Evolutionary conservation across 1,140 invertebrate species (phyloP), one percentile per base, ranked within the genome.

Genomic region (Monomorium pharaonis): DNA sequence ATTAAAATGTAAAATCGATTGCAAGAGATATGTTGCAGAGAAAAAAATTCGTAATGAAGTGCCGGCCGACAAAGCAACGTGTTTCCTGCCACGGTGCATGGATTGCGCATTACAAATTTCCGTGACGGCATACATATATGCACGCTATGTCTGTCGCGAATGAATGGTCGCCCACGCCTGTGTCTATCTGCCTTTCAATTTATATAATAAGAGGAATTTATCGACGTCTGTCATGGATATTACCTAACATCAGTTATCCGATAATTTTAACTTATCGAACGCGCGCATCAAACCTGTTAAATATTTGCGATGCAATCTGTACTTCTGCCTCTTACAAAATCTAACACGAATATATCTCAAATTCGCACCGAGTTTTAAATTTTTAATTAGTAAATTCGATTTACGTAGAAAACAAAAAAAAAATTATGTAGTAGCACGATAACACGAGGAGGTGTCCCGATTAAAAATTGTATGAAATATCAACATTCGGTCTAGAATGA

Each of bases 131-230:
- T 33, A 78, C 30, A 58, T 77, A 88, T 63, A 65, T 21, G 16
- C 33, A 63, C 30, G 65, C 44, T 63, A 65, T 67, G 78, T 88
- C 60, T 69, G 63, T 77, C 86, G 33, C 75, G 60, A 75, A 88
- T 86, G 87, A 89, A 88, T 88, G 87, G 78, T 81, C 83, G 87
- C 88, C 88, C 58, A 89, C 86, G 56, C 65, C 58, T 30, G 70
- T 21, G 21, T 69, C 47, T 70, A 70, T 86, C 70, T 58, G 75
- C 88, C 88, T 88, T 81, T 89, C 86, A 75, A 89, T 89, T 89
- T 87, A 49, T 88, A 75, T 85, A 88, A 89, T 78, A 84, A 58
- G 75, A 81, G 63, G 70, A 74, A 89, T 88, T 86, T 86, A 86
- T 89, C 88, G 67, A 72, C 51, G 58, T 88, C 88, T 80, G 47